phyloP scores from a whole-genome alignment of 1,140 invertebrate species.

The Oppia nitens region DNA sequence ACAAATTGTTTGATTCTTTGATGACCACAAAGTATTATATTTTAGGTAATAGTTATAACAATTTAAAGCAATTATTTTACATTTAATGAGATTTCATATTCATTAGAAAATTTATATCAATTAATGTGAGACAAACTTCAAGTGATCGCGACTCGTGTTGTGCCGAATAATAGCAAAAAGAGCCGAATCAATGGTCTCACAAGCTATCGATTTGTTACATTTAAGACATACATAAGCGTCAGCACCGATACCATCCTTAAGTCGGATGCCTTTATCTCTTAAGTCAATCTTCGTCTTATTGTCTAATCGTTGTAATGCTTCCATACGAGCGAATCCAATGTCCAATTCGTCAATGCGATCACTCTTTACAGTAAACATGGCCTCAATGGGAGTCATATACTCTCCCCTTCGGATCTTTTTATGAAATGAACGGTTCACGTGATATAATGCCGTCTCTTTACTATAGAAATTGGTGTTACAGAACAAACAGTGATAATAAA shows the following conservation, averaged over 20 bases:
- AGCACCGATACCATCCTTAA: not conserved
- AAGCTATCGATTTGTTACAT: not conserved
- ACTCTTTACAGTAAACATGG: not conserved
- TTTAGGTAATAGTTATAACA: too few relatives aligned
- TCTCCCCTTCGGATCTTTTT: not conserved
- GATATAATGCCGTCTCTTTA: not conserved
- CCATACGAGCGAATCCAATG: not conserved
- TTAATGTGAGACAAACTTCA: too few relatives aligned
- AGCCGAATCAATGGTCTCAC: not conserved
- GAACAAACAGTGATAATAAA: not conserved
- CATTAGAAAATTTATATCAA: too few relatives aligned
- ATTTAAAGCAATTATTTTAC: too few relatives aligned
- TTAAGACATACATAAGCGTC: not conserved
- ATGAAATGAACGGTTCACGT: not conserved
- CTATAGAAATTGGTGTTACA: not conserved
- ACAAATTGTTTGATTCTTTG: too few relatives aligned
- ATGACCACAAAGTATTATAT: too few relatives aligned
- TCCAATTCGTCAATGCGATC: not conserved
- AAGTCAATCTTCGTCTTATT: not conserved
- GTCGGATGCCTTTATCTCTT: not conserved
- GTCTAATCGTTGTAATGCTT: not conserved
- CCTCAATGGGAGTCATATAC: not conserved
- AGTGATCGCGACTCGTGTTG: not conserved
- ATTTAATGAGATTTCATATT: too few relatives aligned
- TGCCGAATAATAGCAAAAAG: not conserved